Conservation (phyloP, 2,113 vertebrate genomes). For the Erinaceus europaeus region DNA sequence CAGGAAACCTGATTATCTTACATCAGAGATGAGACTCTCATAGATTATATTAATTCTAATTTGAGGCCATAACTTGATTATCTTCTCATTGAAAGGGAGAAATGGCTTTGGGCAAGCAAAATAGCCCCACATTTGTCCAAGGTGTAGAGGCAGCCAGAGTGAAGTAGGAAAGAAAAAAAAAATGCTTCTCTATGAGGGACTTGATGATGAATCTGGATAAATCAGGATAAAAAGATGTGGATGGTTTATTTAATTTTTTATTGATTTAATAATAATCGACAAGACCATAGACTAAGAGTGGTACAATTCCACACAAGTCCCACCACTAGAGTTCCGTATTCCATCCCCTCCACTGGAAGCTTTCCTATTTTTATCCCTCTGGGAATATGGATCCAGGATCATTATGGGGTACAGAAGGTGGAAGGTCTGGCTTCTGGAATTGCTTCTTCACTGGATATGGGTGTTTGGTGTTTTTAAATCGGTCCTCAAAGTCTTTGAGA, state of each 20-base stretch:
- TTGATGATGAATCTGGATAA: neutral
- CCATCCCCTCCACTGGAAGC: no score
- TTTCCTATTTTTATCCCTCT: no score
- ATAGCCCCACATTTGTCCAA: neutral
- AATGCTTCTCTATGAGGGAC: neutral
- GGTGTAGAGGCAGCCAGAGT: neutral
- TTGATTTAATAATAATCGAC: no score
- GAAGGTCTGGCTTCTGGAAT: no score
- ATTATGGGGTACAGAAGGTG: no score
- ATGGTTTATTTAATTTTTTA: no score
- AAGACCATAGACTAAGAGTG: no score
- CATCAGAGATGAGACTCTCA: conserved; percentile 49
- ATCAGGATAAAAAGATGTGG: neutral
- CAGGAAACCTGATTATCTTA: conserved; percentile 59
- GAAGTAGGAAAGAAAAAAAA: neutral
- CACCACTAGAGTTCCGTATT: no score
- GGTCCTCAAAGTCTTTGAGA: neutral
- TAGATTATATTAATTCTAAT: conserved; percentile 71
- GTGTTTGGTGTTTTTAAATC: neutral
- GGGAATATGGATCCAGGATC: no score
- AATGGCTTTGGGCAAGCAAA: conserved; percentile 50
- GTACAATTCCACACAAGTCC: no score
- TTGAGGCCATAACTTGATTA: conserved; percentile 54
- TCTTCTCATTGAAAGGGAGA: conserved; percentile 16
- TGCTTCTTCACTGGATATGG: no score